Evolutionary conservation across 2,888 invertebrate genomes (phyloP).

Genomic region (Xanthorhoe spadicearia): DNA sequence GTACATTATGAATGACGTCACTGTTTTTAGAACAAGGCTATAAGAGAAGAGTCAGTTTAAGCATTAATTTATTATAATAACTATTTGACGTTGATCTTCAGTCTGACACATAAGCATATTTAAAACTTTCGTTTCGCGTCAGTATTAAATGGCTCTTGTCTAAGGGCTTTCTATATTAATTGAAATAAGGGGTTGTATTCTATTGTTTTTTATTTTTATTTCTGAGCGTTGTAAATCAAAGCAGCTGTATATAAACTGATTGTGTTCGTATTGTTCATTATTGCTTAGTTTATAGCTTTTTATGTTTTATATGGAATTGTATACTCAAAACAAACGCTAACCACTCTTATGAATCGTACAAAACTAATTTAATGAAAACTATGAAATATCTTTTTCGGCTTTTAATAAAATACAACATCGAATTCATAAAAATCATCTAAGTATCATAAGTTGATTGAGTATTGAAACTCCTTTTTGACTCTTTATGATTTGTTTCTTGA

Average conservation of each 20-base stretch:
- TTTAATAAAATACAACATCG: background rate
- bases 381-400: background rate
- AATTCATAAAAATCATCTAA: too few species aligned
- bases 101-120: background rate
- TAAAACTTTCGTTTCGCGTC: background rate
- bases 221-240: constrained; percentile 26
- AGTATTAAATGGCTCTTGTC: constrained; percentile 6
- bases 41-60: constrained; percentile 4
- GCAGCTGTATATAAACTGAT: constrained; percentile 52
- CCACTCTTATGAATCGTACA: constrained; percentile 4
- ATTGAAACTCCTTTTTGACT: too few species aligned
- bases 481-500: too few species aligned
- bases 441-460: too few species aligned
- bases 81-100: background rate
- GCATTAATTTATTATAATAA: background rate
- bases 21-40: background rate
- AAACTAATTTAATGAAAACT: background rate
- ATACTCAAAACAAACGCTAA: constrained; percentile 4
- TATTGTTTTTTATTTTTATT: constrained; percentile 20
- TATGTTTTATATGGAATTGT: constrained; percentile 12
- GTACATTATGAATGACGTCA: background rate
- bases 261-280: constrained; percentile 57
- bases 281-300: constrained; percentile 38
- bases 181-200: constrained; percentile 23
- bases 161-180: background rate